These are phyloP conservation scores for Chrosomus eos DNA, from an alignment of 2,797 vertebrate species.

Conservation along the genomic window DNA sequence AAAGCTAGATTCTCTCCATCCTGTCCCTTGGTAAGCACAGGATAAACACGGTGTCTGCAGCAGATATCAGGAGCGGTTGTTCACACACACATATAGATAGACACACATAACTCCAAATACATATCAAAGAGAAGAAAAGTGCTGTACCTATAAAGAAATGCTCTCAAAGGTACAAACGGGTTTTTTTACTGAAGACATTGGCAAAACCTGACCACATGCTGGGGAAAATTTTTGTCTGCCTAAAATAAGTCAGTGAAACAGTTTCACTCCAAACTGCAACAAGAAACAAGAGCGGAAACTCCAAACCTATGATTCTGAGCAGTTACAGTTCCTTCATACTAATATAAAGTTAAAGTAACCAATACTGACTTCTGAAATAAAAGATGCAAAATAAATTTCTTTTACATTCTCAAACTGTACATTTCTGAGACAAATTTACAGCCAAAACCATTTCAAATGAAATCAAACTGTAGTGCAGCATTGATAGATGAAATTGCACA, in stretches of 20 bases:
- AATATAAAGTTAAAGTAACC: slow-evolving; percentile 42
- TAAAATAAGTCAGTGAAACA: slow-evolving; percentile 12
- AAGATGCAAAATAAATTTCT: slow-evolving; percentile 29
- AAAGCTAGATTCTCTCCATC: slow-evolving; percentile 12
- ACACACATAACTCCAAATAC: slow-evolving; percentile 50
- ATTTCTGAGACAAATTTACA: slow-evolving; percentile 40
- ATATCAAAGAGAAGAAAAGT: slow-evolving; percentile 46
- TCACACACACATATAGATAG: slow-evolving; percentile 17
- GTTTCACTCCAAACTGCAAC: slow-evolving; percentile 13
- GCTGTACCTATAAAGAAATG: slow-evolving; percentile 44
- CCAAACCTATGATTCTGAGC: slow-evolving; percentile 20
- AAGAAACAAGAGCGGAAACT: slow-evolving; percentile 32
- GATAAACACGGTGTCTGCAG: slow-evolving; percentile 42
- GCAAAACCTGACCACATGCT: slow-evolving; percentile 11
- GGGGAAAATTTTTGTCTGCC: neutral
- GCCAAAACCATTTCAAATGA: slow-evolving; percentile 36
- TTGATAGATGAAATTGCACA: slow-evolving; percentile 25
- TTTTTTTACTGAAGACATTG: slow-evolving; percentile 30
- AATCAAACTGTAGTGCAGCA: slow-evolving; percentile 38
- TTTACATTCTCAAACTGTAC: slow-evolving; percentile 43
- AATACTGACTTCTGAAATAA: slow-evolving; percentile 45
- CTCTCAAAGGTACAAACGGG: slow-evolving; percentile 28
- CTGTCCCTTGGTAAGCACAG: slow-evolving; percentile 7
- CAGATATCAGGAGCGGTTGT: slow-evolving; percentile 22
- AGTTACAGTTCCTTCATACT: slow-evolving; percentile 31